Evolutionary conservation across 2,113 vertebrate genomes (phyloP).

Genomic region (Cnemophilus loriae): DNA sequence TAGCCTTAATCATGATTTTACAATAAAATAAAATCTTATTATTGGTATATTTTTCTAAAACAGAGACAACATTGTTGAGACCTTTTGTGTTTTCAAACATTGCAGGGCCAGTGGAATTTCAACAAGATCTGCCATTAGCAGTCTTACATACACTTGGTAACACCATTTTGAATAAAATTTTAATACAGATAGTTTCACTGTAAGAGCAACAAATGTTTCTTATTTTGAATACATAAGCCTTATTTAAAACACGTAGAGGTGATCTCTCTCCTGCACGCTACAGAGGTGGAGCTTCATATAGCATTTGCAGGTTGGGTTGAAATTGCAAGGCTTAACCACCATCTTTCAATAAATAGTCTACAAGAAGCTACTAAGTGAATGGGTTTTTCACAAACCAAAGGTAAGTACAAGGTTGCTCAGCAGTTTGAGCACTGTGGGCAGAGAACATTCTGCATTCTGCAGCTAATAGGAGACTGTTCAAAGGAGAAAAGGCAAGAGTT

Average conservation of each 20-base stretch:
- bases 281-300: fast-evolving
- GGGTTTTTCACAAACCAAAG: neutral
- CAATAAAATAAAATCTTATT: neutral
- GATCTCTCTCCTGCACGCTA: neutral
- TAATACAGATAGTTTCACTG: neutral
- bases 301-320: neutral
- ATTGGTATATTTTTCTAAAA: neutral
- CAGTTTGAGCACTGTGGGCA: neutral
- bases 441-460: neutral
- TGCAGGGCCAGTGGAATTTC: neutral
- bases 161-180: neutral
- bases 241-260: neutral
- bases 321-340: neutral
- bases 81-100: neutral
- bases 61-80: neutral
- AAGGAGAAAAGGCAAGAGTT: neutral
- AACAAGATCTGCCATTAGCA: neutral
- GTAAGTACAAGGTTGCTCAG: neutral
- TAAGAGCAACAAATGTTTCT: neutral
- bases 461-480: neutral
- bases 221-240: neutral
- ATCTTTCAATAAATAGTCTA: neutral
- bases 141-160: neutral
- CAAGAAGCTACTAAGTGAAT: neutral
- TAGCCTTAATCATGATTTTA: neutral